A percentile compares a stretch with the other conserved stretches of the same genome.
phyloP scores from a whole-genome alignment of 2,797 vertebrate species.

The Phalanger gymnotis region DNA sequence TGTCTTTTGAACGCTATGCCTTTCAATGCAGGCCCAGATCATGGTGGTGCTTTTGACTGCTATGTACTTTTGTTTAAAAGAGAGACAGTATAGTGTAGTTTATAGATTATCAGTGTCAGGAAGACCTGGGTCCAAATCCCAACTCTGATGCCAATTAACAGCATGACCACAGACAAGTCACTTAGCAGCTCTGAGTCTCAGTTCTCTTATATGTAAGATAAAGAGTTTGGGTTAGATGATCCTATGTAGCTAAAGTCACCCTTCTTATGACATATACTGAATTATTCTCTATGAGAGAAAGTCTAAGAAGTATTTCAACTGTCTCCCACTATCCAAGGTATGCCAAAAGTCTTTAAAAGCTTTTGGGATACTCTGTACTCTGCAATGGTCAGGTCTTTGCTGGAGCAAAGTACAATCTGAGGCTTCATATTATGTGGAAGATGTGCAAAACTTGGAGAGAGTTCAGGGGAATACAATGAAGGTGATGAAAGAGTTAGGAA shows the following conservation, averaged over 20 bases:
- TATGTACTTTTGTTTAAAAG: too few species aligned
- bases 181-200: rapidly evolving
- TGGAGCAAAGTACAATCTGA: too few species aligned
- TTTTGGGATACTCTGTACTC: too few species aligned
- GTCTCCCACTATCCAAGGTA: not conserved
- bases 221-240: not conserved
- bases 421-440: not conserved
- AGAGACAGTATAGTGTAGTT: too few species aligned
- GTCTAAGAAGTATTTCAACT: not conserved
- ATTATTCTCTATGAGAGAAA: not conserved
- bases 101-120: not conserved
- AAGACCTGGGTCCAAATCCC: not conserved
- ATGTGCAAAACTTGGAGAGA: not conserved
- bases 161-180: not conserved
- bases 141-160: not conserved
- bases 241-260: too few species aligned
- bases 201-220: not conserved
- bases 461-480: not conserved
- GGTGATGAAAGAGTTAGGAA: not conserved
- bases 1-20: not conserved
- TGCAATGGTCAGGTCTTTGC: too few species aligned
- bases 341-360: not conserved
- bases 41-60: too few species aligned
- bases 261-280: not conserved
- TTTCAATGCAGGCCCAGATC: too few species aligned